phyloP scores from a whole-genome alignment of 1,140 invertebrate species.

The Battus philenor region DNA sequence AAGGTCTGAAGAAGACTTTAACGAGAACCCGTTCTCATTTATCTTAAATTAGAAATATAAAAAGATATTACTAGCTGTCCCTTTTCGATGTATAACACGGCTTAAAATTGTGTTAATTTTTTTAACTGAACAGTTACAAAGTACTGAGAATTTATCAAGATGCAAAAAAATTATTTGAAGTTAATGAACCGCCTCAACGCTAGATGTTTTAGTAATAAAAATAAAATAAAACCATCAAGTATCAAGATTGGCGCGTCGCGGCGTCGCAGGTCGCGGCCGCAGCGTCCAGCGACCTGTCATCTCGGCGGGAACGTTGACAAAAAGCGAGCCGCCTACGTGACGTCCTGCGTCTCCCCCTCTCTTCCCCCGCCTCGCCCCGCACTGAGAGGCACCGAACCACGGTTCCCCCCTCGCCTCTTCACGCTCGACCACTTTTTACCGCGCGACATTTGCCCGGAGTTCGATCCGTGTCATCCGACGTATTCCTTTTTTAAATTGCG shows the following conservation, averaged over 20 bases:
- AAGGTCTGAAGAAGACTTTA: no score
- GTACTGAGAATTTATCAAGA: no score
- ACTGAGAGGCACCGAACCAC: conserved; percentile 18
- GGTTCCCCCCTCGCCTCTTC: conserved; percentile 27
- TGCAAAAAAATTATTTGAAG: no score
- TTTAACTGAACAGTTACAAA: no score
- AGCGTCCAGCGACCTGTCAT: conserved; percentile 73
- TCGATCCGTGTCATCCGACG: conserved; percentile 74
- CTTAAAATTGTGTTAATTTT: no score
- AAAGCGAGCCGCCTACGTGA: conserved; percentile 73
- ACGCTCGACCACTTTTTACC: conserved; percentile 70
- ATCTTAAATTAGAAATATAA: no score
- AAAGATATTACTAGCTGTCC: no score
- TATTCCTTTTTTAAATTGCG: conserved; percentile 73
- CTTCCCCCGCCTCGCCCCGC: conserved; percentile 38
- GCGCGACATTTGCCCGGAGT: conserved; percentile 74
- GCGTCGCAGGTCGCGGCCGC: conserved; percentile 47
- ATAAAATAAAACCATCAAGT: conserved; percentile 39
- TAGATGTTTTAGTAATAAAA: no score
- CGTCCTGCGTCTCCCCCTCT: conserved; percentile 54
- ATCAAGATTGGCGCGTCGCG: conserved; percentile 53
- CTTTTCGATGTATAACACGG: no score
- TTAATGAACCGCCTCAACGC: no score
- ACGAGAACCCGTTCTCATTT: no score
- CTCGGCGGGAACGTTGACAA: conserved; percentile 73